Evolutionary conservation across 2,888 invertebrate genomes (phyloP), one percentile per base, ranked within the genome.

Genomic region (Protodeltote pygarga): DNA sequence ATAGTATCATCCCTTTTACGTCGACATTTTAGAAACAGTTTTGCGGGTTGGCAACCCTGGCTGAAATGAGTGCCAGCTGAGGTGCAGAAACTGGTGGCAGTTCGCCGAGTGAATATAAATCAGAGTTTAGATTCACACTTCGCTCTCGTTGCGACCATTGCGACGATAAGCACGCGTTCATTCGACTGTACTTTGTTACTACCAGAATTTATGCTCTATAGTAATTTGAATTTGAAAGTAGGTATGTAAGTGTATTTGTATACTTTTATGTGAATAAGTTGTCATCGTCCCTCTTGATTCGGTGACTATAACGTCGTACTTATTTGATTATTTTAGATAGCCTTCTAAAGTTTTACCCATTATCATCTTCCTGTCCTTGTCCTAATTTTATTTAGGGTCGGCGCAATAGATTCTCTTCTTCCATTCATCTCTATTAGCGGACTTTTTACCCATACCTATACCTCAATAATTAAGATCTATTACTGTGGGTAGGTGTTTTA

Each of bases 41-140:
- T 58, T 15, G 53, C 25, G 48, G 69, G 53, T 47, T 66, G 73
- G 66, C 71, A 73, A 32, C 65, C 65, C 60, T 65, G 41, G 24
- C 14, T 34, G 35, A 24, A 46, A 45, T 37, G 64, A 50, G 39
- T 62, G 58, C 66, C 65, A 65, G 65, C 67, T 49, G 68, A 72
- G 68, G 74, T 74, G 72, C 62, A 65, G 69, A 70, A 68, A 70
- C 63, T 57, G 58, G 53, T 55, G 65, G 60, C 63, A 66, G 63
- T 62, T 57, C 66, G 58, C 66, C 60, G 54, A 66, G 66, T 73
- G 75, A 72, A 80, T 79, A 79, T 82, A 81, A 82, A 81, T 80
- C 79, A 77, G 65, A 74, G 61, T 79, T 77, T 72, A 75, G 70
- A 62, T 70, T 66, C 58, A 61, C 65, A 68, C 66, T 71, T 71